Evolutionary conservation across 1,140 invertebrate genomes (phyloP), one percentile per base, ranked within the genome.

Genomic region (Drosophila ambigua): DNA sequence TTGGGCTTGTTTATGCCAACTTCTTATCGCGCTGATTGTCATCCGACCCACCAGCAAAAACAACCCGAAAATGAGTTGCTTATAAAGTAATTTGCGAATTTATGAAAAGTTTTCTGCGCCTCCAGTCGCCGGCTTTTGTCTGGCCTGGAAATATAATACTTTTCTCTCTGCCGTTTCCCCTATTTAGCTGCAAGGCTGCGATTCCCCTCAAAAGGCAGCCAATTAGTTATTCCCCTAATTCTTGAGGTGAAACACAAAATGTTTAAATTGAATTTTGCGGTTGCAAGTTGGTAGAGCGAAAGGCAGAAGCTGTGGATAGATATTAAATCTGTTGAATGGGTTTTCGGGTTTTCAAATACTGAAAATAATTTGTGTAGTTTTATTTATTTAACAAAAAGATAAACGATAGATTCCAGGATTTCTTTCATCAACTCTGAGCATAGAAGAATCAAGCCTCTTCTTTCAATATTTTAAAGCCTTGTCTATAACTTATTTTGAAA

Each of bases 11-110:
- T 76, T 76, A 75, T 75, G 72, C 59, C 72, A 73, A 74, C 13
- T 75, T 66, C 72, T 74, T 75, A 75, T 75, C 72, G 72, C 72
- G 71, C 61, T 65, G 50, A 59, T 74, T 74, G 71, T 74, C 71
- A 74, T 65, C 69, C 64, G 39, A 49, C 20, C 45, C 20, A 39
- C 24, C 35, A 48, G 39, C 50, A 23, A 39, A 64, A 61, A 69
- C 59, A 44, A 31, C 46, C 59, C 45, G 39, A 53, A 63, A 63
- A 48, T 49, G 75, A 79, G 77, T 88, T 76, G 75, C 83, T 88
- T 87, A 77, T 83, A 79, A 88, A 87, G 83, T 83, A 87, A 87
- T 87, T 87, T 87, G 72, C 76, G 59, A 62, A 87, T 87, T 87
- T 87, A 88, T 87, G 79, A 87, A 87, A 87, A 87, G 49, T 87